Evolutionary conservation across 2,113 vertebrate species (phyloP).

Genomic region (Dipodomys stephensi): DNA sequence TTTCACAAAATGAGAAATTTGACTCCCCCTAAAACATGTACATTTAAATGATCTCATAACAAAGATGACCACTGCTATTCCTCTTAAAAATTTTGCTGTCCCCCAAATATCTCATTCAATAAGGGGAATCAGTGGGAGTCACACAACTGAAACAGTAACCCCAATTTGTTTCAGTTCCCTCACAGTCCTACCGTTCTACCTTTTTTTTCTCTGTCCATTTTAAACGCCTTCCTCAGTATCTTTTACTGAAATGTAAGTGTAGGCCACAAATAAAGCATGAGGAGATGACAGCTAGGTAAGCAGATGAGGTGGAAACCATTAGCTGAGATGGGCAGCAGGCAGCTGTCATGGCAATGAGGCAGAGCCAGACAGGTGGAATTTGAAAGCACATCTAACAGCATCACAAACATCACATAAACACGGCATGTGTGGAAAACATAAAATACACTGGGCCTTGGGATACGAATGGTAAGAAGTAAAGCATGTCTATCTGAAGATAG

Average conservation of each 20-base stretch:
- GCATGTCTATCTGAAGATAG: not conserved
- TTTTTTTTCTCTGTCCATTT: not conserved
- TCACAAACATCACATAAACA: not conserved
- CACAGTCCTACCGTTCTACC: not conserved
- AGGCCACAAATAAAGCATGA: not conserved
- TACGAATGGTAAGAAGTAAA: slow-evolving; percentile 40
- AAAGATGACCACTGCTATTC: not conserved
- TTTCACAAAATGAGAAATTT: slow-evolving; percentile 32
- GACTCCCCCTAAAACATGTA: not conserved
- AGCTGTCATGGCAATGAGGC: no score
- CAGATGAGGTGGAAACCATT: slow-evolving; percentile 31
- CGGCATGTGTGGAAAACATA: slow-evolving; percentile 31
- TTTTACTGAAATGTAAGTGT: not conserved
- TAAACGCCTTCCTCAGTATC: not conserved
- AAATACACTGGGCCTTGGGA: not conserved
- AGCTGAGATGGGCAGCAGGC: no score
- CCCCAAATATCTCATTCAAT: not conserved
- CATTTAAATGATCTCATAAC: not conserved
- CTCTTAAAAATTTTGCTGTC: not conserved
- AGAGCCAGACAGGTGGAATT: not conserved
- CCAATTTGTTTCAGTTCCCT: not conserved
- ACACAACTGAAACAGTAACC: not conserved
- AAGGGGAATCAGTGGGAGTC: slow-evolving; percentile 26
- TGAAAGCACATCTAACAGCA: not conserved
- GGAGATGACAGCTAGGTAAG: slow-evolving; percentile 23